Evolutionary conservation across 2,797 vertebrate species (phyloP).

Genomic region (Malurus splendens): DNA sequence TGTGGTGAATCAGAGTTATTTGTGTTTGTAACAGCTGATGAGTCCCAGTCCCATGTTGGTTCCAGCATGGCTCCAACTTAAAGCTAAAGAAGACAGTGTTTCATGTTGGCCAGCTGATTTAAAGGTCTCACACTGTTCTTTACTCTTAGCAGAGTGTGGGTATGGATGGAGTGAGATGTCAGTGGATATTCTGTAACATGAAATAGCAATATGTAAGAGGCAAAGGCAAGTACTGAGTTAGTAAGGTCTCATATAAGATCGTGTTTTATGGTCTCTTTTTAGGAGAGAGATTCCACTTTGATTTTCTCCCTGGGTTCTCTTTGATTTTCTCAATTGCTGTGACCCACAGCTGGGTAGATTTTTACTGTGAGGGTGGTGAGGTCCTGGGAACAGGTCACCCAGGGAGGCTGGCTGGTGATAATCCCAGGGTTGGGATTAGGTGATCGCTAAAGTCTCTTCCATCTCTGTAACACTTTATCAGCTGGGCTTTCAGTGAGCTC

Average conservation of each 20-base stretch:
- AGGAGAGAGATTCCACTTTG: not conserved
- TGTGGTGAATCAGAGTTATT: not conserved
- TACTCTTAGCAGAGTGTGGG: not conserved
- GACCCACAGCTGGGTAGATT: not conserved
- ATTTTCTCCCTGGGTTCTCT: not conserved
- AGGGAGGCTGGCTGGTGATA: no score
- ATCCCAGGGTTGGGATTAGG: fast-evolving
- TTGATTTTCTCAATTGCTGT: not conserved
- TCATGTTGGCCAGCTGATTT: not conserved
- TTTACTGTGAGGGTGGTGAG: not conserved
- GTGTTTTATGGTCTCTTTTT: not conserved
- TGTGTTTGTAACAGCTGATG: not conserved
- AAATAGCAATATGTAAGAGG: not conserved
- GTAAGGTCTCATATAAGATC: not conserved
- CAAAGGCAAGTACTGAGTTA: not conserved
- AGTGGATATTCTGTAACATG: not conserved
- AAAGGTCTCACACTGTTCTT: not conserved
- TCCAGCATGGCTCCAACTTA: not conserved
- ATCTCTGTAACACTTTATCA: not conserved
- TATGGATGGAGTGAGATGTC: not conserved
- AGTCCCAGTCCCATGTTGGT: not conserved
- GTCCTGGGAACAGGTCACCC: not conserved
- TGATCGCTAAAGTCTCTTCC: not conserved
- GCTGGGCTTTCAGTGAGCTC: not conserved
- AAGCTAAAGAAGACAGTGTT: not conserved